phyloP scores from a whole-genome alignment of 2,113 vertebrate species.

The Vulpes ferrilata region DNA sequence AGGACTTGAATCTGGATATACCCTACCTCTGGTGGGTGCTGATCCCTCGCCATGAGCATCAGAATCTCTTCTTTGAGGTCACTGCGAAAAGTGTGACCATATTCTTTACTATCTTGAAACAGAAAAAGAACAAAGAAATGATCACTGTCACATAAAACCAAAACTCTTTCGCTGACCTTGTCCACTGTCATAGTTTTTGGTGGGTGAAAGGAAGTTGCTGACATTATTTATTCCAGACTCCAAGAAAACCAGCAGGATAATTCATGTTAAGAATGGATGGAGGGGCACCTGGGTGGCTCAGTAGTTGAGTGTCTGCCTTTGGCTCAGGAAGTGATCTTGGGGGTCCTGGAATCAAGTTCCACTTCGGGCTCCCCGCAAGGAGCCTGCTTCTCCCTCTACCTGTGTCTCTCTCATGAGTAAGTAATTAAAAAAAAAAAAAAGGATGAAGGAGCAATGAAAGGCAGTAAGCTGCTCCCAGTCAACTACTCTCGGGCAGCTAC shows the following conservation, averaged over 20 bases:
- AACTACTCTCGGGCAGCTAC: background rate
- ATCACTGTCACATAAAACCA: background rate
- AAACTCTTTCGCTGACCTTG: background rate
- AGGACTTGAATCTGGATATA: background rate
- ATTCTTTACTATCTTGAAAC: constrained; percentile 88
- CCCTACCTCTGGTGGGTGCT: constrained; percentile 92
- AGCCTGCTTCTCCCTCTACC: no score
- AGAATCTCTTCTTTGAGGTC: constrained; percentile 91
- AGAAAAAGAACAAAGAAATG: background rate
- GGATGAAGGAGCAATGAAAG: background rate
- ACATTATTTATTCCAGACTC: background rate
- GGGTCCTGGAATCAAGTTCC: no score
- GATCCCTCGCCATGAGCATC: constrained; percentile 93
- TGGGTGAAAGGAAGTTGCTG: background rate
- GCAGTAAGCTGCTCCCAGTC: background rate
- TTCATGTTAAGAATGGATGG: background rate
- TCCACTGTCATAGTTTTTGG: background rate
- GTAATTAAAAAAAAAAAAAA: no score
- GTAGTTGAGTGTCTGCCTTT: no score
- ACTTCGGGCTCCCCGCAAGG: no score
- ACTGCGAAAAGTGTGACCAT: constrained; percentile 86
- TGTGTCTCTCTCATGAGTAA: no score
- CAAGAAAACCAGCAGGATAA: background rate
- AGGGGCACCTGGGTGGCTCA: background rate
- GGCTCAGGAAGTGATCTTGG: no score